phyloP scores from a whole-genome alignment of 2,888 invertebrate species.

The Drosophila helvetica region DNA sequence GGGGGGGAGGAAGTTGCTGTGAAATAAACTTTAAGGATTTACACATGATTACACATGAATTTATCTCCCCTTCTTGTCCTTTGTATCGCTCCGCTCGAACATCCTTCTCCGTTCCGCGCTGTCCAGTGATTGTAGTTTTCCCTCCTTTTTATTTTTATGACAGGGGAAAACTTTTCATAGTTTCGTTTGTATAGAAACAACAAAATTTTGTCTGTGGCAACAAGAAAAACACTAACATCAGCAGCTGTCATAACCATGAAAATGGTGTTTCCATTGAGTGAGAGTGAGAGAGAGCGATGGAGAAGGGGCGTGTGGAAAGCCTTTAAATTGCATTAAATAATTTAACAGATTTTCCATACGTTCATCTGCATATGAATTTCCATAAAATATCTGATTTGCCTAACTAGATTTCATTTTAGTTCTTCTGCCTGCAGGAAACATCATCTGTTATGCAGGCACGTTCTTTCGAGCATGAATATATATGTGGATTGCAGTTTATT shows the following conservation, averaged over 20 bases:
- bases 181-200: constrained; percentile 22
- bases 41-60: constrained; percentile 65
- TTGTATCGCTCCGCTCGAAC: background rate
- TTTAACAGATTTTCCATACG: constrained; percentile 17
- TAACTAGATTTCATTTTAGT: background rate
- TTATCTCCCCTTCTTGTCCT: constrained; percentile 20
- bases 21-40: constrained; percentile 65
- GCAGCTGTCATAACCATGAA: constrained; percentile 29
- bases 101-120: background rate
- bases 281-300: constrained; percentile 13
- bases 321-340: constrained; percentile 31
- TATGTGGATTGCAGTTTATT: background rate
- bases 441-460: background rate
- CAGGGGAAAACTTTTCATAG: constrained; percentile 17
- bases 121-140: background rate
- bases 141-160: constrained; percentile 6
- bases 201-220: constrained; percentile 13
- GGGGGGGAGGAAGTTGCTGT: constrained; percentile 32
- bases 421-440: background rate
- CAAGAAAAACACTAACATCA: constrained; percentile 24
- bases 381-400: background rate
- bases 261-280: background rate
- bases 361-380: background rate
- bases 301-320: constrained; percentile 15
- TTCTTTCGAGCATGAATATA: background rate